A percentile compares a stretch with the other conserved stretches of the same genome.
Conservation (phyloP, 1,140 invertebrate species). For the Trissolcus basalis region DNA sequence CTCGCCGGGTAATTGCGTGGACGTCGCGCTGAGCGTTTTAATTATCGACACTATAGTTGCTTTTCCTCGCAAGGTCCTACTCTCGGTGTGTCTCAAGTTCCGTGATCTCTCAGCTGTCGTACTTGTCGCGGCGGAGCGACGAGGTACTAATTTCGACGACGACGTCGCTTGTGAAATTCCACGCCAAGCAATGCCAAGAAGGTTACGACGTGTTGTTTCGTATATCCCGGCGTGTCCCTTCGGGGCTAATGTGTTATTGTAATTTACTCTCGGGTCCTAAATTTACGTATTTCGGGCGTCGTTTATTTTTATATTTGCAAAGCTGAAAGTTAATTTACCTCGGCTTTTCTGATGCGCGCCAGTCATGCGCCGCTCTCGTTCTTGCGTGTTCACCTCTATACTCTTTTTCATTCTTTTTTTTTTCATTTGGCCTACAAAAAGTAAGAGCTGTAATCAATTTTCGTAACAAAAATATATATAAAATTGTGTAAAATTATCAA, state of each 20-base stretch:
- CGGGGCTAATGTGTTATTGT: slow-evolving; percentile 61
- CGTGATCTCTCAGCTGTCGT: slow-evolving; percentile 55
- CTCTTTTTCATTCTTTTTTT: slow-evolving; percentile 7
- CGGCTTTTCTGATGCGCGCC: slow-evolving; percentile 49
- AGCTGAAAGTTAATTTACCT: slow-evolving; percentile 57
- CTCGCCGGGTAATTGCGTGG: not conserved
- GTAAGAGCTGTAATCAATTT: not conserved
- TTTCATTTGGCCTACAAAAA: not conserved
- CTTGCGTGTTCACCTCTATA: slow-evolving; percentile 25
- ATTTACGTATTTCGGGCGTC: slow-evolving; percentile 50
- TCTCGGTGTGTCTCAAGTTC: slow-evolving; percentile 34
- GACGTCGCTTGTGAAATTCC: slow-evolving; percentile 57
- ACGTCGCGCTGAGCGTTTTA: slow-evolving; percentile 10
- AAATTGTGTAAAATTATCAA: too few species aligned
- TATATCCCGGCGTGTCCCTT: slow-evolving; percentile 53
- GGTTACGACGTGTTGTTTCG: slow-evolving; percentile 56
- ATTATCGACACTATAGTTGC: slow-evolving; percentile 17
- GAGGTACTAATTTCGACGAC: slow-evolving; percentile 56
- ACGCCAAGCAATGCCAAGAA: slow-evolving; percentile 48
- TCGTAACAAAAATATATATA: not conserved
- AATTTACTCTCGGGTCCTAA: slow-evolving; percentile 58
- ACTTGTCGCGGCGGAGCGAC: slow-evolving; percentile 47
- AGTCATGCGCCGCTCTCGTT: slow-evolving; percentile 18
- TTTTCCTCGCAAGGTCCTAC: slow-evolving; percentile 18
- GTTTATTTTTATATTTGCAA: slow-evolving; percentile 58